Conservation (phyloP, 2,797 vertebrate species). For the Gymnopithys bicolor region DNA sequence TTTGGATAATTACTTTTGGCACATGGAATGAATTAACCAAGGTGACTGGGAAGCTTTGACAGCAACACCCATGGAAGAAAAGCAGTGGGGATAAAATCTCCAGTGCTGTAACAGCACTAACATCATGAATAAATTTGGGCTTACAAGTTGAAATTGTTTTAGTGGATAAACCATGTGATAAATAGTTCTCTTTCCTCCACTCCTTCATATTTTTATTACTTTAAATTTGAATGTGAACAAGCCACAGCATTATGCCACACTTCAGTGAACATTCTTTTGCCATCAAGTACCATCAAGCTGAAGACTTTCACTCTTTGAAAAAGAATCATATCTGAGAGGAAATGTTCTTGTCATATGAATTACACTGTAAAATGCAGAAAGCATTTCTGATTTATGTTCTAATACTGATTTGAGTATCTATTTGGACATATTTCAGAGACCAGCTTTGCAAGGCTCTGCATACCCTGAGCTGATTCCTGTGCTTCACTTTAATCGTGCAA, state of each 20-base stretch:
- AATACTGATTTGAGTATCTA: conserved; percentile 4
- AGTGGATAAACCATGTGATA: not conserved
- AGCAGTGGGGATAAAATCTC: conserved; percentile 3
- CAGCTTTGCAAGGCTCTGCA: not conserved
- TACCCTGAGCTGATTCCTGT: not conserved
- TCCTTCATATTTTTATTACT: not conserved
- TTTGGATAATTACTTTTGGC: conserved; percentile 20
- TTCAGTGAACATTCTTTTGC: conserved; percentile 4
- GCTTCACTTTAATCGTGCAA: not conserved
- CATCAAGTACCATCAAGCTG: not conserved
- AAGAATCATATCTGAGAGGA: not conserved
- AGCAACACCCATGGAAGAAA: not conserved
- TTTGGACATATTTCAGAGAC: not conserved
- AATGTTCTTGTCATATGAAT: conserved; percentile 1
- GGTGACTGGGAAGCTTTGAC: not conserved
- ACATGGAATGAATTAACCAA: not conserved
- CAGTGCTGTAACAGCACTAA: not conserved
- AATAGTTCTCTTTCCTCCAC: not conserved
- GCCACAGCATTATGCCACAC: not conserved
- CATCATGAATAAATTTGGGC: not conserved
- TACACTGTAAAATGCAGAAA: not conserved
- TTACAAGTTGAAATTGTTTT: not conserved
- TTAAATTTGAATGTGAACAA: conserved; percentile 10
- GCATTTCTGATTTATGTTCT: conserved; percentile 27
- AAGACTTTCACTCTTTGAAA: conserved; percentile 8